These are phyloP conservation scores for Timandra comae DNA, from an alignment of 2,888 invertebrate species.

Conservation along the genomic window DNA sequence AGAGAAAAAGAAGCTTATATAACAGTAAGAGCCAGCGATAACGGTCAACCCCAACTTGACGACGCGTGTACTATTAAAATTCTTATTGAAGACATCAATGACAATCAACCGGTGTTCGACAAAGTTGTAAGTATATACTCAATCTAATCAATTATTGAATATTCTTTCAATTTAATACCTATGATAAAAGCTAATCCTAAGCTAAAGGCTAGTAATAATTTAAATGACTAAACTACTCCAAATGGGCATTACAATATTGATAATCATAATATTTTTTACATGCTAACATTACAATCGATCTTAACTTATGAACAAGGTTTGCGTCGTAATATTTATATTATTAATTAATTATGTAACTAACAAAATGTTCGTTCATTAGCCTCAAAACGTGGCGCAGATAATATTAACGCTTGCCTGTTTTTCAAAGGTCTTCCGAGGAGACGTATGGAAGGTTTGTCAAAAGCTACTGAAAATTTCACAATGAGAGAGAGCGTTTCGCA, in stretches of 20 bases:
- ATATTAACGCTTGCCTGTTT: slow-evolving; percentile 68
- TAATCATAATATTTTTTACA: no score
- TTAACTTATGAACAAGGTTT: slow-evolving; percentile 18
- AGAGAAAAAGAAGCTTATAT: slow-evolving; percentile 89
- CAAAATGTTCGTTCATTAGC: slow-evolving; percentile 43
- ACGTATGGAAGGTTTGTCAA: slow-evolving; percentile 81
- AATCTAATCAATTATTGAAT: no score
- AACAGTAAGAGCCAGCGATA: slow-evolving; percentile 94
- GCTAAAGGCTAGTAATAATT: no score
- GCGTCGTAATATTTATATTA: no score
- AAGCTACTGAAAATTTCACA: slow-evolving; percentile 56
- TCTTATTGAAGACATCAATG: slow-evolving; percentile 93
- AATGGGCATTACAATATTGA: no score
- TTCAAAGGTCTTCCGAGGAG: slow-evolving; percentile 81
- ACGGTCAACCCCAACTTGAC: slow-evolving; percentile 91
- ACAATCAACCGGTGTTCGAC: slow-evolving; percentile 89
- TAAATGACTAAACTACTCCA: no score
- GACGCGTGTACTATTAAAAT: slow-evolving; percentile 96
- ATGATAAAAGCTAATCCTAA: no score
- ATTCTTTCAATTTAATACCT: no score
- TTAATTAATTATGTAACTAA: slow-evolving; percentile 33
- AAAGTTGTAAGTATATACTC: slow-evolving; percentile 84
- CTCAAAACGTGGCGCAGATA: slow-evolving; percentile 60
- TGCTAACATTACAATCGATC: no score
- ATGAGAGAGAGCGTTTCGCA: slow-evolving; percentile 62